Percentiles rank a stretch among this genome's conserved stretches.
Evolutionary conservation across 2,888 invertebrate genomes (phyloP).

Genomic region (Cyrtodaria siliqua): DNA sequence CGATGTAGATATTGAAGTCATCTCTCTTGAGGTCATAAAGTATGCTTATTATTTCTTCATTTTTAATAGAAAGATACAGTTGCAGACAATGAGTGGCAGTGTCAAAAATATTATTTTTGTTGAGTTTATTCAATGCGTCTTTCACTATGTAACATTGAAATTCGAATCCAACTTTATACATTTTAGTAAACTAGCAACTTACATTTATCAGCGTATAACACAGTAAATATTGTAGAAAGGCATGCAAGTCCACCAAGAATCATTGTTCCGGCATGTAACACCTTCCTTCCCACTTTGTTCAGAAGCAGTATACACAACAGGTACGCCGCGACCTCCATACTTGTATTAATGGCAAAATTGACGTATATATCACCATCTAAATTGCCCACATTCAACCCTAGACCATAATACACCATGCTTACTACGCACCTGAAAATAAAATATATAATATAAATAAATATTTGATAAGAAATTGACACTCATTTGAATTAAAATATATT

Average conservation of each 20-base stretch:
- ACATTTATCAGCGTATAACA: slow-evolving; percentile 40
- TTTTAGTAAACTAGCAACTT: not conserved
- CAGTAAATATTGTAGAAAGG: slow-evolving; percentile 60
- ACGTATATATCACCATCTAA: slow-evolving; percentile 77
- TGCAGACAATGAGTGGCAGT: too few species aligned
- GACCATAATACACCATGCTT: slow-evolving; percentile 78
- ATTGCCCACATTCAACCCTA: slow-evolving; percentile 75
- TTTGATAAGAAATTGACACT: too few species aligned
- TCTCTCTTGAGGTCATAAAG: too few species aligned
- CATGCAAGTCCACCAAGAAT: slow-evolving; percentile 71
- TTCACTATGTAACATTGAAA: too few species aligned
- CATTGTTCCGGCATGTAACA: slow-evolving; percentile 66
- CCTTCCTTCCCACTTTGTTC: slow-evolving; percentile 72
- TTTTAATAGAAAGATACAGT: too few species aligned
- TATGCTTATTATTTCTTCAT: too few species aligned
- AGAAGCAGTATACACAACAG: slow-evolving; percentile 71
- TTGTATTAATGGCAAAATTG: slow-evolving; percentile 76
- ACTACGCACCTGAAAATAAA: slow-evolving; percentile 70
- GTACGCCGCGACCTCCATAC: slow-evolving; percentile 75
- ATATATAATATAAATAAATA: not conserved
- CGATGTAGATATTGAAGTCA: too few species aligned
- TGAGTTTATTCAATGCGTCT: too few species aligned
- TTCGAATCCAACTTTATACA: too few species aligned
- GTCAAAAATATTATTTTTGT: too few species aligned
- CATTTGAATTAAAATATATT: too few species aligned